These are phyloP conservation scores for Patella vulgata DNA, from an alignment of 1,140 invertebrate genomes.

Conservation along the genomic window DNA sequence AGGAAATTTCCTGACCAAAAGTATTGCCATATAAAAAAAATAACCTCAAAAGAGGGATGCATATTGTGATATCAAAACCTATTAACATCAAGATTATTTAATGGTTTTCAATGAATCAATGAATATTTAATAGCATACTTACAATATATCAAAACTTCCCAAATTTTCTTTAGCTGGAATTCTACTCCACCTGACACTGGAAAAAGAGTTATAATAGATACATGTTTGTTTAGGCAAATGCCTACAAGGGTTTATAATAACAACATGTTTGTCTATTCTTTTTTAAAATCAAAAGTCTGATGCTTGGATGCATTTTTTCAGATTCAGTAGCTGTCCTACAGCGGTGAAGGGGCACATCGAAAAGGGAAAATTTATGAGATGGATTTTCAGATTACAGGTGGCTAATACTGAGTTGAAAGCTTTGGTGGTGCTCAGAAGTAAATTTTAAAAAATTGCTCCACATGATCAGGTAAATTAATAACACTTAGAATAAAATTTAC, in stretches of 20 bases:
- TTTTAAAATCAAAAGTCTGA: not conserved
- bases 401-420: too few relatives aligned
- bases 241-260: not conserved
- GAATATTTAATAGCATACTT: too few relatives aligned
- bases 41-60: not conserved
- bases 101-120: too few relatives aligned
- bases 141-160: constrained; percentile 89
- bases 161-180: constrained; percentile 80
- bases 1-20: not conserved
- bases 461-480: too few relatives aligned
- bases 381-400: too few relatives aligned
- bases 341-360: not conserved
- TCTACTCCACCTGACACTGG: constrained; percentile 90
- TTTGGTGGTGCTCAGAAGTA: too few relatives aligned
- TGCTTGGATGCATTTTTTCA: not conserved
- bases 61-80: not conserved
- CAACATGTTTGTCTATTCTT: not conserved
- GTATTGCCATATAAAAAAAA: not conserved
- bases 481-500: too few relatives aligned
- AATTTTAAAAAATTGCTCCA: too few relatives aligned
- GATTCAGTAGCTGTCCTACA: not conserved
- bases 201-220: constrained; percentile 41
- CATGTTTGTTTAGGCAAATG: not conserved
- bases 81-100: not conserved
- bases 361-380: not conserved